Evolutionary conservation across 2,797 vertebrate species (phyloP).

Genomic region (Halcyon chelicuti): DNA sequence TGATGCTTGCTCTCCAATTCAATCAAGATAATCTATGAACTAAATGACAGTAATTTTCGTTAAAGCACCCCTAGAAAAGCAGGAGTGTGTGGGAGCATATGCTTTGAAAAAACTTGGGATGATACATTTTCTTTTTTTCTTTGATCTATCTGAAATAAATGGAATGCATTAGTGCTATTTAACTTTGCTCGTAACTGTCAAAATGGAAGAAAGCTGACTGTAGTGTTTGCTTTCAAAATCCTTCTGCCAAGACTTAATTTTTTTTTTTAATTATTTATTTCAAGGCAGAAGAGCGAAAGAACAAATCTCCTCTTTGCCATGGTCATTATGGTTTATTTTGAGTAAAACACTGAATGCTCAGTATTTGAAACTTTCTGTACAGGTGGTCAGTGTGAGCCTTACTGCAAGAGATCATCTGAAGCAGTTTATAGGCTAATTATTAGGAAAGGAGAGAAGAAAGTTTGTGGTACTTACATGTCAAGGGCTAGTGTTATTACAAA

Average conservation of each 20-base stretch:
- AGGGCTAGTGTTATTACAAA: not conserved
- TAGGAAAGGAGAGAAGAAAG: not conserved
- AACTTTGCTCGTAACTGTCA: slow-evolving; percentile 52
- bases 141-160: slow-evolving; percentile 75
- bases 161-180: slow-evolving; percentile 76
- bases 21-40: slow-evolving; percentile 52
- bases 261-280: slow-evolving; percentile 1
- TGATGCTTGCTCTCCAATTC: slow-evolving; percentile 36
- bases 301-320: not conserved
- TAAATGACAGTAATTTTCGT: slow-evolving; percentile 69
- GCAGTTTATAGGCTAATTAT: not conserved
- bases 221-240: slow-evolving; percentile 69
- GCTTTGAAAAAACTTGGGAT: slow-evolving; percentile 75
- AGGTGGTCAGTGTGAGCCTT: not conserved
- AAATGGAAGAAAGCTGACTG: slow-evolving; percentile 47
- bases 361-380: not conserved
- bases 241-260: slow-evolving; percentile 29
- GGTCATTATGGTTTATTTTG: not conserved
- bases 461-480: not conserved
- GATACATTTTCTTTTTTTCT: slow-evolving; percentile 66
- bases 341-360: not conserved
- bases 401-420: not conserved
- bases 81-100: not conserved
- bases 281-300: slow-evolving; percentile 2
- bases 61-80: slow-evolving; percentile 23